Evolutionary conservation across 2,797 vertebrate species (phyloP).

Genomic region (Rhinella marina): DNA sequence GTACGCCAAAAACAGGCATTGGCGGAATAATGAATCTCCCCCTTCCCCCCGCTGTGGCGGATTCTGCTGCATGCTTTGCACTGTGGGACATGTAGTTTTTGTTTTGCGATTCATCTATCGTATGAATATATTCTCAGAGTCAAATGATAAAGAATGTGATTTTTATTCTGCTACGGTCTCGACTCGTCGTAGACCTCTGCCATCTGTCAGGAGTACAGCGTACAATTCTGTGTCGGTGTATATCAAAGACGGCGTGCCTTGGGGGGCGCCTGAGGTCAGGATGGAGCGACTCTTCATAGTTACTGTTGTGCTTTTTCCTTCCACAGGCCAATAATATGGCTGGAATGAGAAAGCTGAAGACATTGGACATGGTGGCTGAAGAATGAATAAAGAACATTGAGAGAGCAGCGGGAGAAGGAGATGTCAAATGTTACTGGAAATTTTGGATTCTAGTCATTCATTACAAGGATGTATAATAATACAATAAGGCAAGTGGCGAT

Average conservation of each 20-base stretch:
- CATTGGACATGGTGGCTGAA: neutral
- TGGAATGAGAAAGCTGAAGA: neutral
- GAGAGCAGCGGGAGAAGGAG: neutral
- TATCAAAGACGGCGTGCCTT: conserved; percentile 9
- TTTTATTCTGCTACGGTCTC: neutral
- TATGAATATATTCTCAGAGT: neutral
- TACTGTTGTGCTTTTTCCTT: neutral
- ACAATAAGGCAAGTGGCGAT: too few relatives aligned
- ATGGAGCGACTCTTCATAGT: neutral
- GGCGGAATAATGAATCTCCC: too few relatives aligned
- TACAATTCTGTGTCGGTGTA: conserved; percentile 26
- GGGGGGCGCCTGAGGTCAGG: conserved; percentile 27
- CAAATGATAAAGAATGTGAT: neutral
- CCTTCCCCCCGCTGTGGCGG: too few relatives aligned
- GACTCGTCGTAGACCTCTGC: conserved; percentile 16
- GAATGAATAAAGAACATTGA: neutral
- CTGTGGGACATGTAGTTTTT: neutral
- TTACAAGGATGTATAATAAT: neutral
- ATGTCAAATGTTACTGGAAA: neutral
- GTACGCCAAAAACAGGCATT: too few relatives aligned
- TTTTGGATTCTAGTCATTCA: neutral
- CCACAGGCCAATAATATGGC: conserved; percentile 4
- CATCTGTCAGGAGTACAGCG: conserved; percentile 47
- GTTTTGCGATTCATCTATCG: neutral
- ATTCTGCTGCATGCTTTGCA: neutral